Percentiles rank a stretch among this genome's conserved stretches.
Evolutionary conservation across 2,797 vertebrate genomes (phyloP).

Genomic region (Sebastolobus altivelis): DNA sequence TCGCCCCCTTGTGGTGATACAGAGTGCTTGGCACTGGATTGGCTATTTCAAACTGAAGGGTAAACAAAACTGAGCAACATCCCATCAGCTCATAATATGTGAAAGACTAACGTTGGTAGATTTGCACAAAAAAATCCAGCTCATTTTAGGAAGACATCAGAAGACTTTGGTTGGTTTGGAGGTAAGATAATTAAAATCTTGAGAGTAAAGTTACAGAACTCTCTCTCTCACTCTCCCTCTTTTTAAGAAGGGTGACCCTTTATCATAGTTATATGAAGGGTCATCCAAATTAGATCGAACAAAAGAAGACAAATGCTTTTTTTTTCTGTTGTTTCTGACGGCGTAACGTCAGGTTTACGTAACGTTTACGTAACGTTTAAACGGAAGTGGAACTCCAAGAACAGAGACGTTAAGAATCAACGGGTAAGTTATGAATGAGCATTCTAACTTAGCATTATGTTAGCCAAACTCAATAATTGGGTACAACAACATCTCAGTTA

Average conservation of each 20-base stretch:
- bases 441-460: background rate
- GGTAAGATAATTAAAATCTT: conserved; percentile 32
- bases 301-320: background rate
- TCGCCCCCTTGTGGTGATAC: conserved; percentile 24
- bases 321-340: background rate
- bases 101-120: background rate
- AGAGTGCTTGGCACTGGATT: conserved; percentile 15
- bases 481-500: background rate
- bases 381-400: background rate
- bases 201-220: background rate
- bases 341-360: no score
- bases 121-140: background rate
- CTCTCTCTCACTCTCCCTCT: no score
- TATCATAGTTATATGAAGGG: background rate
- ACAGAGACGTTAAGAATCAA: background rate
- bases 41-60: conserved; percentile 40
- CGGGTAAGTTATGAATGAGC: background rate
- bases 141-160: background rate
- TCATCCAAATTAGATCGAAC: background rate
- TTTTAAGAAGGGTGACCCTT: background rate
- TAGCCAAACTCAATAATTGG: background rate
- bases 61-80: conserved; percentile 3
- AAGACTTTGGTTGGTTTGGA: background rate
- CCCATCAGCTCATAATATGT: background rate
- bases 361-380: background rate